Percentiles rank a stretch among this genome's conserved stretches.
phyloP scores from a whole-genome alignment of 2,113 vertebrate genomes.

The Falco punctatus region DNA sequence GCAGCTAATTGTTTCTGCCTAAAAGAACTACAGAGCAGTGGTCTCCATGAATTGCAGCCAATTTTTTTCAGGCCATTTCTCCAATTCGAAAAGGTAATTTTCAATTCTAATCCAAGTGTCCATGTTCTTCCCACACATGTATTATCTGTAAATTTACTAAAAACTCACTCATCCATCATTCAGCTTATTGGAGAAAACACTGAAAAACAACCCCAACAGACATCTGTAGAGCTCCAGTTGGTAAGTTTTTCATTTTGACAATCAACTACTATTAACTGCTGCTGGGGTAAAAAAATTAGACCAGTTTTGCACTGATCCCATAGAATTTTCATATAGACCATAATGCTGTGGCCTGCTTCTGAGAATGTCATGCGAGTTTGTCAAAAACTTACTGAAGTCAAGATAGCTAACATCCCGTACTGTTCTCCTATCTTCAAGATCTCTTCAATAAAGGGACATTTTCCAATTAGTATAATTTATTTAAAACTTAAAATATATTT shows the following conservation, averaged over 20 bases:
- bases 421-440: neutral
- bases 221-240: neutral
- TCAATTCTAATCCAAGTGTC: neutral
- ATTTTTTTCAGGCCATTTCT: slow-evolving; percentile 9
- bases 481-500: neutral
- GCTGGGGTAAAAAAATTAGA: neutral
- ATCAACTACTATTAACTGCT: neutral
- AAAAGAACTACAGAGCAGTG: neutral
- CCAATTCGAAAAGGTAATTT: neutral
- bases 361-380: neutral
- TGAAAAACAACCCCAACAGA: neutral
- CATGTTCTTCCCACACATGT: neutral
- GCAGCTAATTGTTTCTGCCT: neutral
- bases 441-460: neutral
- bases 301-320: neutral
- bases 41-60: neutral
- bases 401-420: neutral
- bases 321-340: neutral
- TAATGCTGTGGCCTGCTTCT: neutral
- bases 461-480: neutral
- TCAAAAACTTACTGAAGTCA: neutral
- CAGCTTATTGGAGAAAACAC: neutral
- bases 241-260: neutral
- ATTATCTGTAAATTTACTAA: neutral
- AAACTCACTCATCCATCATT: accelerated